Percentiles rank a stretch among this genome's conserved stretches.
Conservation (phyloP, 2,113 vertebrate genomes). For the Dermatemys mawii region DNA sequence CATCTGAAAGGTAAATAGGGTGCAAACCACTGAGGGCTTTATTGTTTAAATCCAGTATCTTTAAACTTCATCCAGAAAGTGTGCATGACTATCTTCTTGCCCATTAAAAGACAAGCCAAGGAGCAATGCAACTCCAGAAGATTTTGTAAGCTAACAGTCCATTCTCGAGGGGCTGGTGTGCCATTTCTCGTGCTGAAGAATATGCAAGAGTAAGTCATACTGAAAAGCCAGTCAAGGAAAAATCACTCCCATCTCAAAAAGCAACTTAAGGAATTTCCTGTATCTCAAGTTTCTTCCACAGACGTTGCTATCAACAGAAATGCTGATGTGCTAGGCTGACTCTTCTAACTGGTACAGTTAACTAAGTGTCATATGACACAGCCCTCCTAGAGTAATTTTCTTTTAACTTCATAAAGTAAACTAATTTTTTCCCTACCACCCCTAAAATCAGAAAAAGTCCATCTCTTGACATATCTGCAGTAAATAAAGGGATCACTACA, state of each 20-base stretch:
- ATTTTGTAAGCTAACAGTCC: neutral
- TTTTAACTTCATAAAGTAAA: neutral
- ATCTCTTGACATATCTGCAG: neutral
- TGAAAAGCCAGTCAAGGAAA: neutral
- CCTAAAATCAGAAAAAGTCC: neutral
- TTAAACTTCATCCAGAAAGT: neutral
- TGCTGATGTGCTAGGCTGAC: neutral
- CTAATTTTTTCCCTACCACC: neutral
- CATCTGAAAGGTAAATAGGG: neutral
- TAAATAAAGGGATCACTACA: conserved; percentile 14
- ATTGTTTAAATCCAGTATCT: neutral
- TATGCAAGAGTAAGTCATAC: neutral
- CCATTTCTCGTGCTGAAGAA: neutral
- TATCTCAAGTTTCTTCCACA: neutral
- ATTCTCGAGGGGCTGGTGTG: neutral
- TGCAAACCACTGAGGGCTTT: neutral
- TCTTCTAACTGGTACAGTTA: neutral
- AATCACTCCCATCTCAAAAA: neutral
- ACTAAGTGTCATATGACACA: neutral
- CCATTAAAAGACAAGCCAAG: neutral
- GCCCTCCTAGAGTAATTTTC: neutral
- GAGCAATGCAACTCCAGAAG: neutral
- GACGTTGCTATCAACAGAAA: neutral
- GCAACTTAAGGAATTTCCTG: neutral
- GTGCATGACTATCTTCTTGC: neutral